Percentiles rank a stretch among this genome's conserved stretches.
phyloP scores from a whole-genome alignment of 2,888 invertebrate genomes.

The Bugulina stolonifera region DNA sequence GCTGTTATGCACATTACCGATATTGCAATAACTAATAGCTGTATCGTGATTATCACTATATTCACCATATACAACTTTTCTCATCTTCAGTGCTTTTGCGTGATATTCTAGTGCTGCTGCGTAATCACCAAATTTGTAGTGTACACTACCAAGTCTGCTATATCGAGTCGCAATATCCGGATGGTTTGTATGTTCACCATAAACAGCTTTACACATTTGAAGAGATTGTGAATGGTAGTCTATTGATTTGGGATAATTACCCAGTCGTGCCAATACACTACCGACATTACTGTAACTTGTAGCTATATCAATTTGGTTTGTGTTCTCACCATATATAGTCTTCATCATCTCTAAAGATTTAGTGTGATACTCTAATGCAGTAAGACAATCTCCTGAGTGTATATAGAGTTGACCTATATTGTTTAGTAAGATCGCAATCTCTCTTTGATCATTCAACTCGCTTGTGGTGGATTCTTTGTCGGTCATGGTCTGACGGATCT shows the following conservation, averaged over 20 bases:
- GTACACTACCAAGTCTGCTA: neutral
- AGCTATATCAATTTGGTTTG: neutral
- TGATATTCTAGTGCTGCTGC: neutral
- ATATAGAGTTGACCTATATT: neutral
- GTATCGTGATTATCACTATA: neutral
- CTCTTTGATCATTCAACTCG: too few relatives aligned
- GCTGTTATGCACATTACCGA: neutral
- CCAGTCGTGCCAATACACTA: neutral
- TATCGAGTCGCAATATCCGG: neutral
- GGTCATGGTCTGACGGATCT: too few relatives aligned
- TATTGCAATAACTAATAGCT: slow-evolving; percentile 6
- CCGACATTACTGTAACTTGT: neutral
- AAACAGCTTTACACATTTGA: slow-evolving; percentile 2
- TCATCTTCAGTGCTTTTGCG: neutral
- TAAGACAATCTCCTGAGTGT: neutral
- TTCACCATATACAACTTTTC: neutral
- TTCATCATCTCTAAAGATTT: neutral
- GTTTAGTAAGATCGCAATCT: too few relatives aligned
- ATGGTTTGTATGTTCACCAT: slow-evolving; percentile 14
- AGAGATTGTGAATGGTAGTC: neutral
- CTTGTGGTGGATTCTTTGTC: too few relatives aligned
- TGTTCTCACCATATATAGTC: neutral
- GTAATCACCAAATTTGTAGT: neutral
- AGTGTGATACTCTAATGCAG: neutral
- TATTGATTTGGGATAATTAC: neutral